Base-by-base conservation (phyloP, 23 tunicate genomes). In the Botrylloides violaceus region DNA sequence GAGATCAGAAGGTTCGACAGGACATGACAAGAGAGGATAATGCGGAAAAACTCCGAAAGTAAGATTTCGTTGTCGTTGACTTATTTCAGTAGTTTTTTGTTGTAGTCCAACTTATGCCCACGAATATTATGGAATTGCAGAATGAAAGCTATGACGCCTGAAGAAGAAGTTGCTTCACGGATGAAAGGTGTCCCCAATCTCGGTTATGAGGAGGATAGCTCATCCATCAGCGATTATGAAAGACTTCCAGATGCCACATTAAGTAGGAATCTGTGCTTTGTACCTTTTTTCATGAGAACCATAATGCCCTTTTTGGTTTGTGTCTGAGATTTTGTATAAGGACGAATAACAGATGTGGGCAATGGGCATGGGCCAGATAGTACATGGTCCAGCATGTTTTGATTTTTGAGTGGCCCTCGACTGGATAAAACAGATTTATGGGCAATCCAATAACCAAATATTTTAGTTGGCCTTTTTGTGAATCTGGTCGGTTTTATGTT, bases 21-120 rank as follows among this genome's bases (percentile, higher is more conserved):
- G 85, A 79, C 31, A 90, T 90, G 97, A 66, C 81, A 9, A 66
- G 68, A 73, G 82, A 73, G 31, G 95, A 81, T 71, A 83, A 87
- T 37, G 81, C 90, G 19, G 71, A 79, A 53, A 90, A 83, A 74
- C 68, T 90, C 9, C 36, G 74, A 68, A 38, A 68, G 74, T 68
- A 68, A 7, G 38, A 6, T 5, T 64, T 22, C 33, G 9, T 31
- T n/a, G n/a, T n/a, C n/a, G 20, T 49, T 19, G 58, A n/a, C 0
- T 19, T 21, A 49, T 49, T 0, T 49, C 20, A 0, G 20, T 49
- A 49, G n/a, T 49, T 19, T 49, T 49, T 49, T 1, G n/a, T 49
- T 49, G n/a, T 49, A 49, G 20, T 49, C n/a, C 53, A 15, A 7
- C 53, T 43, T 43, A 15, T 15, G 53, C 12, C 53, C 15, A 43